Base-by-base conservation (phyloP, 2,797 vertebrate genomes). In the Rallus crepitans region DNA sequence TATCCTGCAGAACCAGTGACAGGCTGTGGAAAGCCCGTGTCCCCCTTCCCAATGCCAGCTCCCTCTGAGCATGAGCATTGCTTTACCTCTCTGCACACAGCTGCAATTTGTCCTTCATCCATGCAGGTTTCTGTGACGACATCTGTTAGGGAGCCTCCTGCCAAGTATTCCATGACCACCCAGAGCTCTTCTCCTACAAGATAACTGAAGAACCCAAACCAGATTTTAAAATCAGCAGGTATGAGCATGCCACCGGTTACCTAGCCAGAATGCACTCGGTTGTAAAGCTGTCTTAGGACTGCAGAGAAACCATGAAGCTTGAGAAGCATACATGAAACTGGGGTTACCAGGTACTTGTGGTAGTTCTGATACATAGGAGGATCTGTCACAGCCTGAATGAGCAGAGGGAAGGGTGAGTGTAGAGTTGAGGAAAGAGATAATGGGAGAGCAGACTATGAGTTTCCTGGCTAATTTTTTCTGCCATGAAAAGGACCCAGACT, bases 141-240 rank as follows among this genome's bases (percentile, higher is more conserved):
- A 6, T 99, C 99, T 0, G 99, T 99, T 63, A 99, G 95, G 24
- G 99, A 99, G 7, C 99, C 99, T 95, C 99, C 99, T 2, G 99
- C 99, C 98, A 99, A 97, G 95, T 99, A 99, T 97, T 99, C 99
- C 99, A 99, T 99, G 95, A 99, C 99, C 82, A 99, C 99, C 99
- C 99, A 99, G 28, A 99, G 98, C 96, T 99, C 99, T 25, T 99
- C 99, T 18, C 99, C 99, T 84, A 99, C 99, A 76, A 99, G 98
- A 98, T 99, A 99, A 97, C 99, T 99, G 95, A 87, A 70, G 6
- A 75, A 39, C 7, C 82, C 69, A 84, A 57, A 53, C 2, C 25
- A 79, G 24, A 10, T 24, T 75, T 82, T 70, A 79, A 69, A 72
- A 85, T 15, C 40, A 40, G 70, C n/a, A 52, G 19, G 71, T 23